Base-by-base conservation (phyloP, 1,140 invertebrate species). In the Papilio helenus region DNA sequence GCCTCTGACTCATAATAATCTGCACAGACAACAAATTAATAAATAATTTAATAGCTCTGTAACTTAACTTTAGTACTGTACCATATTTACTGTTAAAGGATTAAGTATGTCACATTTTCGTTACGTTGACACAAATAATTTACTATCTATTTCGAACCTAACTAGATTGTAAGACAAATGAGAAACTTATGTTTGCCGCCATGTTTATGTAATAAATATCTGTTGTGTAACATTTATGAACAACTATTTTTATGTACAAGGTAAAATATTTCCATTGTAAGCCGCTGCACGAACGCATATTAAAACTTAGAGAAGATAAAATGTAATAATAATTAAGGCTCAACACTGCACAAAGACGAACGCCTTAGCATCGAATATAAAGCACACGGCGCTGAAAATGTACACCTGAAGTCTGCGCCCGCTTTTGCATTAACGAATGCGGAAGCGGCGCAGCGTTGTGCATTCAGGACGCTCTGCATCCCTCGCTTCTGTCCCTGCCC, bases 351-450 rank as follows among this genome's bases (percentile, higher is more conserved):
- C 87, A 92, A 92, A 94, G 92, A 92, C 87, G 92, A 87, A 89
- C 87, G 89, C 89, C 92, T 92, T 90, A 91, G 84, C 91, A 90
- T 92, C 86, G 85, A 92, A 90, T 92, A 90, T 90, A 94, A 92
- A 93, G 90, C 89, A 93, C 89, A 94, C 90, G 89, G 91, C 92
- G 87, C 92, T 94, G 93, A 94, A 94, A 94, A 93, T 94, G 92
- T 93, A 93, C 92, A 94, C 92, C 92, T 93, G 91, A 93, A 93
- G 90, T 92, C 91, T 92, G 88, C 88, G 87, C 91, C 87, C 91
- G 92, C 91, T 92, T 94, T 94, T 94, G 92, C 92, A 93, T 94
- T 94, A 94, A 94, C 93, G 93, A 93, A 94, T 94, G 93, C 92
- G 92, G 92, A 94, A 94, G 90, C 91, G 88, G 89, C 90, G 89